Evolutionary conservation across 2,113 vertebrate species (phyloP).

Genomic region (Ptychochromis oligacanthus): DNA sequence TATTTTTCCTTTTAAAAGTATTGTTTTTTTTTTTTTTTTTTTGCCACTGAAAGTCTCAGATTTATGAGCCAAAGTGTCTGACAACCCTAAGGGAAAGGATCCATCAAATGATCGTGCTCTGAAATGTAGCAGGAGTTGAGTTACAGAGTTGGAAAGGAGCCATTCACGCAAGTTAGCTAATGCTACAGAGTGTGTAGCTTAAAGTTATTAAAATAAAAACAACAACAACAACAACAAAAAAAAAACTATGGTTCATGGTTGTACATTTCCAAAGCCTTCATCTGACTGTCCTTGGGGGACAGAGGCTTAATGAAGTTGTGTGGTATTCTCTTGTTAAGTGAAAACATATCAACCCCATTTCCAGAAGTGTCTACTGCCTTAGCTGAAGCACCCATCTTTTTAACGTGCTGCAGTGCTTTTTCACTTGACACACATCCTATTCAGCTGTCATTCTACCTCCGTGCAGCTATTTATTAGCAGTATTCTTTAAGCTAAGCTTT

Average conservation of each 20-base stretch:
- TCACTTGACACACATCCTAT: background rate
- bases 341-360: background rate
- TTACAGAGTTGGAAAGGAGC: background rate
- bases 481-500: background rate
- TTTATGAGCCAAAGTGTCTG: background rate
- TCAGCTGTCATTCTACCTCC: background rate
- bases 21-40: too few relatives aligned
- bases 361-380: background rate
- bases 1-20: background rate
- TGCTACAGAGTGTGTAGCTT: too few relatives aligned
- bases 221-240: too few relatives aligned
- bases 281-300: background rate
- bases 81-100: background rate
- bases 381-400: background rate
- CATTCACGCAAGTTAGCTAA: too few relatives aligned
- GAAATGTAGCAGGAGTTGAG: background rate
- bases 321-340: background rate
- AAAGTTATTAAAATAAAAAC: too few relatives aligned
- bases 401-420: background rate
- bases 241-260: too few relatives aligned
- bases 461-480: background rate
- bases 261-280: too few relatives aligned
- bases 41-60: background rate
- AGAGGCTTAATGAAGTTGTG: background rate
- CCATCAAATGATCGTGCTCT: background rate